A percentile compares a stretch with the other conserved stretches of the same genome.
Conservation (phyloP, 2,888 invertebrate genomes). For the Papilio protenor region DNA sequence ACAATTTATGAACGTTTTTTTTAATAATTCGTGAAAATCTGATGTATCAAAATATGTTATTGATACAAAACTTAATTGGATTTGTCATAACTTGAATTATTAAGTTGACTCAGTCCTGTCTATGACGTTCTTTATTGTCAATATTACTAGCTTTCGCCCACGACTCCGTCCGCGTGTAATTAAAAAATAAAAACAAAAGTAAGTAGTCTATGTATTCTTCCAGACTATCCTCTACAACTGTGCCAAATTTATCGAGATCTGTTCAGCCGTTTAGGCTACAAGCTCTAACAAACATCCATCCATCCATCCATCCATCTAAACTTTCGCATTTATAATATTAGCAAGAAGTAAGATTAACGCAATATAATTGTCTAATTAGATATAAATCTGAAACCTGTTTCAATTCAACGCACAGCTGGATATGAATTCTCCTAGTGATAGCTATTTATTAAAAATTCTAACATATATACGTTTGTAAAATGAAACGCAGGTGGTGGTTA, state of each 20-base stretch:
- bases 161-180: too few relatives aligned
- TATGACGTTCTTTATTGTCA: background rate
- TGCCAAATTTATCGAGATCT: too few relatives aligned
- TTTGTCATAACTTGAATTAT: constrained; percentile 3
- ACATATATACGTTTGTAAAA: background rate
- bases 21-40: background rate
- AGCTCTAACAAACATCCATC: too few relatives aligned
- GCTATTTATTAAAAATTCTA: background rate
- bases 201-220: too few relatives aligned
- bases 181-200: too few relatives aligned
- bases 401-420: background rate
- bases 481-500: background rate
- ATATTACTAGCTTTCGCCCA: background rate
- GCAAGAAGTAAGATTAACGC: too few relatives aligned
- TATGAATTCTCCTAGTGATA: background rate
- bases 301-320: too few relatives aligned
- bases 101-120: background rate
- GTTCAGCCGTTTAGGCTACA: too few relatives aligned
- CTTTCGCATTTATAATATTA: too few relatives aligned
- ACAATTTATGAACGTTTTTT: background rate
- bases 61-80: constrained; percentile 18
- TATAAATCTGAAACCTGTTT: background rate
- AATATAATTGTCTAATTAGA: too few relatives aligned
- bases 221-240: too few relatives aligned
- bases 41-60: background rate